These are phyloP conservation scores for Branchinecta lynchi DNA, from an alignment of 1,140 invertebrate species.

Conservation along the genomic window DNA sequence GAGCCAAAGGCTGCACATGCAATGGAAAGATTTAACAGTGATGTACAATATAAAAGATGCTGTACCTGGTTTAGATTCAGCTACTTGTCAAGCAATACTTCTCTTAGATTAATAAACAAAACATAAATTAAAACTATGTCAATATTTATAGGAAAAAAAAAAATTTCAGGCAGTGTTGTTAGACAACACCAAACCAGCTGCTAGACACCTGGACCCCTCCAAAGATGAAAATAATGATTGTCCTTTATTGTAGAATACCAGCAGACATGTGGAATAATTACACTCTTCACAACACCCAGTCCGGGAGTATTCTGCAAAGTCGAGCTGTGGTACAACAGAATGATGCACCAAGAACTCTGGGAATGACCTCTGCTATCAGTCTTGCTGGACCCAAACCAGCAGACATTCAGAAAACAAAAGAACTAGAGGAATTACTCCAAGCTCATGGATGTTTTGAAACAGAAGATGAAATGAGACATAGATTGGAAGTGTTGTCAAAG, in stretches of 20 bases:
- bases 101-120: too few relatives aligned
- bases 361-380: slow-evolving; percentile 88
- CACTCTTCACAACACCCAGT: background rate
- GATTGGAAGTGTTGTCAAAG: slow-evolving; percentile 51
- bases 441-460: slow-evolving; percentile 85
- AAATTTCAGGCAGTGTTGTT: too few relatives aligned
- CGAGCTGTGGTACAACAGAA: background rate
- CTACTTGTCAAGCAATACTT: too few relatives aligned
- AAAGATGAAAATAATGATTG: background rate
- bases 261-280: background rate
- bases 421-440: slow-evolving; percentile 62
- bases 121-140: too few relatives aligned
- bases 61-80: too few relatives aligned
- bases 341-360: slow-evolving; percentile 29
- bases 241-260: background rate
- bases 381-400: slow-evolving; percentile 65
- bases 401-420: slow-evolving; percentile 64
- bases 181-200: too few relatives aligned
- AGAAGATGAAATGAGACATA: slow-evolving; percentile 74
- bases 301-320: background rate
- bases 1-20: too few relatives aligned
- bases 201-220: background rate
- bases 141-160: too few relatives aligned
- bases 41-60: too few relatives aligned
- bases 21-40: too few relatives aligned